phyloP scores from a whole-genome alignment of 2,888 invertebrate genomes.

The Drosophila nr. perissopoda region DNA sequence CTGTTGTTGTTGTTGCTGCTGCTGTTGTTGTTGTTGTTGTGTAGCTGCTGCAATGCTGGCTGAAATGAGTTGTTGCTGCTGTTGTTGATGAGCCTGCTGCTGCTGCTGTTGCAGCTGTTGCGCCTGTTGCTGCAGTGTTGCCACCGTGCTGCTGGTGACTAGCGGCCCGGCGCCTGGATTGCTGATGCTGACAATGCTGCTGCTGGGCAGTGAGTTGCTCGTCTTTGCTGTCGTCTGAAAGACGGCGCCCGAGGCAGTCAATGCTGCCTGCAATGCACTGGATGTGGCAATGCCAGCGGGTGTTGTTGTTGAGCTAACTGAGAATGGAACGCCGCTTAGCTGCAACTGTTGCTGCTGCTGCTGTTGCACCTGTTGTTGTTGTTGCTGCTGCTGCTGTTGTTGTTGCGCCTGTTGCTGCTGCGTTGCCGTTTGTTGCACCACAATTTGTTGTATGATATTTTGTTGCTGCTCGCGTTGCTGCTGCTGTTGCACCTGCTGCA shows the following conservation, averaged over 20 bases:
- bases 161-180: constrained; percentile 80
- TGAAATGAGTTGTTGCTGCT: constrained; percentile 56
- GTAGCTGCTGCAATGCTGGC: constrained; percentile 40
- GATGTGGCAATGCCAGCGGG: constrained; percentile 82
- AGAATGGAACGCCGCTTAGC: constrained; percentile 80
- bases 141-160: constrained; percentile 83
- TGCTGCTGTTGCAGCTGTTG: constrained; percentile 73
- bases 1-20: constrained; percentile 83
- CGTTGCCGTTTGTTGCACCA: constrained; percentile 70
- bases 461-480: constrained; percentile 77
- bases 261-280: constrained; percentile 83
- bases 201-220: constrained; percentile 80
- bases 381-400: constrained; percentile 72
- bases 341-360: constrained; percentile 72
- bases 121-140: constrained; percentile 68
- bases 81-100: constrained; percentile 62
- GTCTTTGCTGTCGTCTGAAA: constrained; percentile 83
- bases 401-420: constrained; percentile 71
- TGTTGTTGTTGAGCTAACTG: constrained; percentile 79
- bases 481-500: constrained; percentile 84
- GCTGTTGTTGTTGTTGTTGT: constrained; percentile 83
- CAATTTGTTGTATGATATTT: constrained; percentile 55
- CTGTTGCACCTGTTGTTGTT: constrained; percentile 65
- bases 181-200: constrained; percentile 83
- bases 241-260: constrained; percentile 85